Base-by-base conservation (phyloP, 2,888 invertebrate genomes). In the Hyles lineata region DNA sequence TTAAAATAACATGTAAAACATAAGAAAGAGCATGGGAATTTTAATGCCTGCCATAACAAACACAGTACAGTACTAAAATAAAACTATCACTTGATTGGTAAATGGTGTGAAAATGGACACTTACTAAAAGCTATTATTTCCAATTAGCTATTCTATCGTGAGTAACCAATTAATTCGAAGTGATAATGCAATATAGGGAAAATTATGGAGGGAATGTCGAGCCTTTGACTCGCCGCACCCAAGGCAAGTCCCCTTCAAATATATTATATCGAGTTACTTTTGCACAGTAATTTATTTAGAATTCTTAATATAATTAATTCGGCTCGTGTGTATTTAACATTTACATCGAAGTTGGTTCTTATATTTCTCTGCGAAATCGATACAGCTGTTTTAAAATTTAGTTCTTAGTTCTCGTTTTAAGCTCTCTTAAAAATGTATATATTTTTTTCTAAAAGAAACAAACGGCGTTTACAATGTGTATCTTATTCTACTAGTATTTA, bases 141-240 rank as follows among this genome's bases (percentile, higher is more conserved):
- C 35, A 52, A 59, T 59, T 70, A 60, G 67, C 72, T 67, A 74
- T 76, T 75, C 77, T 72, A 70, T 70, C 74, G 55, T n/a, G 74
- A 74, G 71, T 72, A 75, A 77, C 79, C 82, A 84, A 83, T 82
- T 84, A 81, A 81, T 80, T 75, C 76, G 77, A 74, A 78, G 81
- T 83, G 84, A 84, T 83, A 80, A 81, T 83, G 78, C 79, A 83
- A 83, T 83, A 77, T 76, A 79, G 60, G 69, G 71, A 60, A 71
- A 71, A 74, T 62, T 67, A 23, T 50, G 50, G 67, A 23, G 23
- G 21, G 63, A 11, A 21, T n/a, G 17, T 55, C 55, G 63, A 25
- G 29, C 50, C 67, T 67, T 62, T 62, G 74, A 69, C 72, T 72
- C 73, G 74, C 72, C 74, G 75, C 71, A 72, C 76, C 76, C 75